Percentiles rank a stretch among this genome's conserved stretches.
phyloP scores from a whole-genome alignment of 2,113 vertebrate genomes.

The Triplophysa dalaica region DNA sequence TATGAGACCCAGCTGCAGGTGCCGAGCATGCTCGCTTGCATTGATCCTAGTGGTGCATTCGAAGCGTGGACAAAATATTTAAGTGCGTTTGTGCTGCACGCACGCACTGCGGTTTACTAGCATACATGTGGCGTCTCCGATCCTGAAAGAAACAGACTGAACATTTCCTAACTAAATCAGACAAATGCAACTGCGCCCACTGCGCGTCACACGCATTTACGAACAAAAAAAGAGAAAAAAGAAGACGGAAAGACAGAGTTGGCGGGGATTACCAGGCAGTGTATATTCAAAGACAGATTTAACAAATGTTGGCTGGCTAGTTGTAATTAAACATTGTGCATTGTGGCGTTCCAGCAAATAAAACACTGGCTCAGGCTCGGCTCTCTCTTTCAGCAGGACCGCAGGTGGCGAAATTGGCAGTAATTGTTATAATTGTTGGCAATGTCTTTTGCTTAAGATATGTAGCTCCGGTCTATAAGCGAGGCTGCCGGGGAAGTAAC shows the following conservation, averaged over 20 bases:
- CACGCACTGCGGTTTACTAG: neutral
- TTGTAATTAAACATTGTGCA: constrained; percentile 60
- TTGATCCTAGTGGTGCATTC: constrained; percentile 11
- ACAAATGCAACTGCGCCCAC: constrained; percentile 25
- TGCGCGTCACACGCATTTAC: constrained; percentile 29
- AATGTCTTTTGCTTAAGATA: constrained; percentile 51
- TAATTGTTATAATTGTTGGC: constrained; percentile 60
- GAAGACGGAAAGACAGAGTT: constrained; percentile 17
- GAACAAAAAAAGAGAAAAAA: constrained; percentile 14
- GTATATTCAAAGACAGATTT: constrained; percentile 51
- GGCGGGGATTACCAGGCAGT: constrained; percentile 46
- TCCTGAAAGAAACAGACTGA: neutral
- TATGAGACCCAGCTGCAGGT: constrained; percentile 15
- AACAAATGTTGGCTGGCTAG: constrained; percentile 54
- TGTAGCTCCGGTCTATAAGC: constrained; percentile 44
- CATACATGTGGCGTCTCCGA: neutral
- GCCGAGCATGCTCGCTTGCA: constrained; percentile 18
- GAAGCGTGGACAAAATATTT: neutral
- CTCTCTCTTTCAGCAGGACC: constrained; percentile 37
- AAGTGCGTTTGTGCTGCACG: neutral
- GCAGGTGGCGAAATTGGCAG: constrained; percentile 56
- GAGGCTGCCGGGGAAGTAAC: constrained; percentile 24
- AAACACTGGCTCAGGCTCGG: constrained; percentile 48
- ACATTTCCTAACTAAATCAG: constrained; percentile 19
- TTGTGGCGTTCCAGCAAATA: constrained; percentile 57